Evolutionary conservation across 2,888 invertebrate species (phyloP).

Genomic region (Melanophora roralis): DNA sequence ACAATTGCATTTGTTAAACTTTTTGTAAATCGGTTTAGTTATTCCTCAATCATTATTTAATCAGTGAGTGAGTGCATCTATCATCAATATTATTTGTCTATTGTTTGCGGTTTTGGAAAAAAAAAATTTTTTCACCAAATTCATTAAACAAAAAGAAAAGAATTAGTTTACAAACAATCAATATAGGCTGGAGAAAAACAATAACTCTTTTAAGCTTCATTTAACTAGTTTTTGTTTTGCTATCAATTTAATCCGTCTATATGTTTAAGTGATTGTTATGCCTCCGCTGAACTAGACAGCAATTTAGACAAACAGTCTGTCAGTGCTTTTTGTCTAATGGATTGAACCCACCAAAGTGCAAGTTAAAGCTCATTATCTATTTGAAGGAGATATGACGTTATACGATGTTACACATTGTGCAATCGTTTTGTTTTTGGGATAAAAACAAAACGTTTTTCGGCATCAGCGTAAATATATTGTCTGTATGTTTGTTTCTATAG

Average conservation of each 20-base stretch:
- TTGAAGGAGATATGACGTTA: neutral
- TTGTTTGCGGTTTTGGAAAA: conserved; percentile 47
- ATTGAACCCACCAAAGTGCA: conserved; percentile 53
- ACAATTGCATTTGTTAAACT: conserved; percentile 30
- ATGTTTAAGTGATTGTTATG: neutral
- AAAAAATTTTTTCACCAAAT: neutral
- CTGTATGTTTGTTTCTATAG: neutral
- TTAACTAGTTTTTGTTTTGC: conserved; percentile 11
- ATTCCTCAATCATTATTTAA: conserved; percentile 40
- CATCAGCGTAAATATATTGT: neutral
- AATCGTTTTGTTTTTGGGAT: conserved; percentile 11
- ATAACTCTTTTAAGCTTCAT: conserved; percentile 50
- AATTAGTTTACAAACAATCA: conserved; percentile 47
- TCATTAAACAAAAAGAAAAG: conserved; percentile 5
- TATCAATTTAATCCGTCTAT: conserved; percentile 28
- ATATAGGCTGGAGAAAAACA: conserved; percentile 16
- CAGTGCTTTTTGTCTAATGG: conserved; percentile 47
- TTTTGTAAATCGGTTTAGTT: neutral
- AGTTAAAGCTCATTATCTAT: conserved; percentile 57
- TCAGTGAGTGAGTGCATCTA: conserved; percentile 44
- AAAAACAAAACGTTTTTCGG: conserved; percentile 26
- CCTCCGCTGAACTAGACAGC: conserved; percentile 5
- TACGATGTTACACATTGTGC: conserved; percentile 25
- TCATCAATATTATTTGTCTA: conserved; percentile 52
- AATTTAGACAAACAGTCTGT: conserved; percentile 44